Conservation (phyloP, 2,797 vertebrate species). For the Enteromius unitaeniatus region DNA sequence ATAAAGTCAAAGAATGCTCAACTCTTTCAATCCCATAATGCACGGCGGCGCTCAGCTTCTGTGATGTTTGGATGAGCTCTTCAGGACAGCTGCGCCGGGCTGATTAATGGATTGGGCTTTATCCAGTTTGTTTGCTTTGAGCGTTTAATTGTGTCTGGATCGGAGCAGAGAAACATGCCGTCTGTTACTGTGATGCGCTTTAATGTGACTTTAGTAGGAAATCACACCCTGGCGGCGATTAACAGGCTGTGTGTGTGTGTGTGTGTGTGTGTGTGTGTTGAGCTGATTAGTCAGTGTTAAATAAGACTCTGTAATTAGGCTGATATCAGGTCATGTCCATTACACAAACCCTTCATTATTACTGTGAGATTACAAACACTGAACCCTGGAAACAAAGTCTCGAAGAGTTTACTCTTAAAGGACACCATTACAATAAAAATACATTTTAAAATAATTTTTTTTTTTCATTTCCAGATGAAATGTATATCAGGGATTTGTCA, state of each 20-base stretch:
- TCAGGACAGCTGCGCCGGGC: conserved; percentile 12
- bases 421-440: background rate
- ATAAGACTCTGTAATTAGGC: background rate
- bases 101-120: conserved; percentile 35
- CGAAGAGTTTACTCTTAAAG: background rate
- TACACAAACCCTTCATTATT: background rate
- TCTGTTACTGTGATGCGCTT: background rate
- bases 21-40: too few relatives aligned
- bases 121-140: conserved; percentile 19
- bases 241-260: background rate
- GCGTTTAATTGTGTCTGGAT: conserved; percentile 28
- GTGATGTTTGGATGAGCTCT: conserved; percentile 23
- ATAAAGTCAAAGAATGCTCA: too few relatives aligned
- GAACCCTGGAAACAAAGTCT: background rate
- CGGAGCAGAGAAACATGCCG: background rate
- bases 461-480: too few relatives aligned
- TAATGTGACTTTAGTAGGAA: background rate
- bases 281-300: background rate
- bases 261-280: background rate
- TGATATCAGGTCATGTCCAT: background rate
- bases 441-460: too few relatives aligned
- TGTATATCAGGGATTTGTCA: too few relatives aligned
- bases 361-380: background rate
- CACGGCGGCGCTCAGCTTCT: too few relatives aligned
- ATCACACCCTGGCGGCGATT: background rate